Evolutionary conservation across 1,140 invertebrate genomes (phyloP), one percentile per base, ranked within the genome.

Genomic region (Ceratoteleas bidentatus): DNA sequence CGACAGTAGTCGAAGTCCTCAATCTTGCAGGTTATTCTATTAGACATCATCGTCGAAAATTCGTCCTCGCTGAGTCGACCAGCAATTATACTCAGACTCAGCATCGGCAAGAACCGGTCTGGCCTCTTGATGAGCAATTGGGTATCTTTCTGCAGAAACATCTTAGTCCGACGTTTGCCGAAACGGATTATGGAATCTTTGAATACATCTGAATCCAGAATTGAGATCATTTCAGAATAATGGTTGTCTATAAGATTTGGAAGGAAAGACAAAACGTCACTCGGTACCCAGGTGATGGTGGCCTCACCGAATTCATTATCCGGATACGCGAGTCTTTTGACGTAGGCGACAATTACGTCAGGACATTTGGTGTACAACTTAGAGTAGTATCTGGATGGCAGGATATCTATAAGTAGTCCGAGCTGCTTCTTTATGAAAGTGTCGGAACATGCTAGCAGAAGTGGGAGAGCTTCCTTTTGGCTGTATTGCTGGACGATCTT

Each of bases 81-180:
- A 0, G 54, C 40, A 43, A 70, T 36, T 14, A 13, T 45, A 8
- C 53, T 2, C 14, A 70, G 38, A 52, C 1, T 13, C 0, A 69
- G 2, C 5, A 38, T 69, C 8, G 8, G 11, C 2, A 69, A 14
- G 40, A 9, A 69, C 3, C 13, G 9, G 10, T 40, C 2, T 0
- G 65, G 65, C 0, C 58, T 52, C 45, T 77, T 13, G 0, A 81
- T 60, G 6, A 88, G 38, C 8, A 76, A 13, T 2, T 83, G 3
- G 3, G 14, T 66, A 0, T 72, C 87, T 53, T 85, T 85, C 14
- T 86, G 87, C 7, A 90, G 14, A 34, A 90, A 87, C 14, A 54
- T 72, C 9, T 62, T 76, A 0, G 81, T 45, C 9, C 58, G 57
- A 15, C 70, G 85, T 6, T 85, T 87, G 6, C 86, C 86, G 2